phyloP scores from a whole-genome alignment of 2,797 vertebrate genomes.

The Trachurus trachurus region DNA sequence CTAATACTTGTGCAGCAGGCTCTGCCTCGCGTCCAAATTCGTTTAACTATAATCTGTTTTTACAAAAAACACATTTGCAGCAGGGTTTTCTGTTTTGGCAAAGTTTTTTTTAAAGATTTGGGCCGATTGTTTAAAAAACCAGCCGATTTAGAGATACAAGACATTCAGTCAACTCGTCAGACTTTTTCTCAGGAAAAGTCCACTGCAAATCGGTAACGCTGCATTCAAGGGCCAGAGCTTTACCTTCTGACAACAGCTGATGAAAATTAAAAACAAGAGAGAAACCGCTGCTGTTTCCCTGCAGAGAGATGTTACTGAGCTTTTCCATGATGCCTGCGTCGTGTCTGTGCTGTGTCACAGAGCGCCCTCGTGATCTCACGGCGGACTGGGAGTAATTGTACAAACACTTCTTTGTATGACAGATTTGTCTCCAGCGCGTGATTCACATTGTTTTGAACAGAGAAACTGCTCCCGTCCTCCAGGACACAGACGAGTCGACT shows the following conservation, averaged over 20 bases:
- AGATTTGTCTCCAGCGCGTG: slow-evolving; percentile 58
- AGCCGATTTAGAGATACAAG: not conserved
- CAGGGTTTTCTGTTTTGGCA: not conserved
- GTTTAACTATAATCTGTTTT: not conserved
- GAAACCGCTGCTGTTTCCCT: not conserved
- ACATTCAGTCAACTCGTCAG: not conserved
- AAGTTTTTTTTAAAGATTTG: not conserved
- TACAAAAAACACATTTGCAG: not conserved
- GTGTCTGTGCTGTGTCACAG: slow-evolving; percentile 66
- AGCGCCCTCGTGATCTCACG: slow-evolving; percentile 69
- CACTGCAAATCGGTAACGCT: not conserved
- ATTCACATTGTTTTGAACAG: slow-evolving; percentile 50
- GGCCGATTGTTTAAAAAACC: not conserved
- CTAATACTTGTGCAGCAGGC: not conserved
- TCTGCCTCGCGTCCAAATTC: not conserved
- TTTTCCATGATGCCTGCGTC: slow-evolving; percentile 57
- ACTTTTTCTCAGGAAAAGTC: not conserved
- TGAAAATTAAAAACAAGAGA: not conserved
- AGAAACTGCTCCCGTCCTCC: slow-evolving; percentile 20
- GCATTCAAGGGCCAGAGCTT: too few relatives aligned
- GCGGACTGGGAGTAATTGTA: slow-evolving; percentile 55
- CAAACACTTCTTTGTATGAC: slow-evolving; percentile 77
- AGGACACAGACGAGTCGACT: not conserved
- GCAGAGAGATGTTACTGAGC: slow-evolving; percentile 32
- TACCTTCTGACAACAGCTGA: too few relatives aligned